Evolutionary conservation across 2,888 invertebrate species (phyloP).

Genomic region (Cerceris rybyensis): DNA sequence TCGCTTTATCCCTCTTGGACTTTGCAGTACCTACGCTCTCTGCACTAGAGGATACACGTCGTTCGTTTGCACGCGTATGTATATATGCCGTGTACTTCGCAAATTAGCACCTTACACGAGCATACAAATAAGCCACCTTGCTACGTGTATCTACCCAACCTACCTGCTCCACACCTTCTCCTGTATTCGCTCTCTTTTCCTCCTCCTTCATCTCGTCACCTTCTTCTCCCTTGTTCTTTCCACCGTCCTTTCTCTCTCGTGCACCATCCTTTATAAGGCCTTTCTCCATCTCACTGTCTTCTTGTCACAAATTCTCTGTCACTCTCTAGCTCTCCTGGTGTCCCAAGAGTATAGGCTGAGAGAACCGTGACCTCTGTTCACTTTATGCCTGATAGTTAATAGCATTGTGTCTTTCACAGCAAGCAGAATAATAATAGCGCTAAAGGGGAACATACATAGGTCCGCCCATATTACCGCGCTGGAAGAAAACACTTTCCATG

Average conservation of each 20-base stretch:
- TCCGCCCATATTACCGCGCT: neutral
- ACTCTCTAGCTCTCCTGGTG: conserved; percentile 22
- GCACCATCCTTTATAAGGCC: neutral
- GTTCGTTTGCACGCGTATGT: conserved; percentile 43
- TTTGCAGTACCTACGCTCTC: conserved; percentile 40
- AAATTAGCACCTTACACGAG: conserved; percentile 69
- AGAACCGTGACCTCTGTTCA: conserved; percentile 57
- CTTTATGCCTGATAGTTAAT: conserved; percentile 69
- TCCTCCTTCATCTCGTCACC: neutral
- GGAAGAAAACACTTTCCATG: neutral
- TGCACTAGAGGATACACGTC: conserved; percentile 42
- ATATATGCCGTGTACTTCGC: conserved; percentile 61
- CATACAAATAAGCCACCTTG: conserved; percentile 64
- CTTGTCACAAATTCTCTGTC: conserved; percentile 24
- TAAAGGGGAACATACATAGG: conserved; percentile 12
- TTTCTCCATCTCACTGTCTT: neutral
- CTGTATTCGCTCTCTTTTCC: conserved; percentile 5
- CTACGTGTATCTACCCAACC: conserved; percentile 43
- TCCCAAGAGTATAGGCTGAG: conserved; percentile 9
- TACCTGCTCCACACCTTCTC: conserved; percentile 22
- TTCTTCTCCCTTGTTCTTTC: neutral
- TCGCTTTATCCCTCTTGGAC: conserved; percentile 15
- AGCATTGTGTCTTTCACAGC: conserved; percentile 53
- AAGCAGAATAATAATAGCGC: conserved; percentile 27
- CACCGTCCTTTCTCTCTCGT: conserved; percentile 17